Evolutionary conservation across 2,888 invertebrate species (phyloP), one percentile per base, ranked within the genome.

Genomic region (Parnassius mnemosyne): DNA sequence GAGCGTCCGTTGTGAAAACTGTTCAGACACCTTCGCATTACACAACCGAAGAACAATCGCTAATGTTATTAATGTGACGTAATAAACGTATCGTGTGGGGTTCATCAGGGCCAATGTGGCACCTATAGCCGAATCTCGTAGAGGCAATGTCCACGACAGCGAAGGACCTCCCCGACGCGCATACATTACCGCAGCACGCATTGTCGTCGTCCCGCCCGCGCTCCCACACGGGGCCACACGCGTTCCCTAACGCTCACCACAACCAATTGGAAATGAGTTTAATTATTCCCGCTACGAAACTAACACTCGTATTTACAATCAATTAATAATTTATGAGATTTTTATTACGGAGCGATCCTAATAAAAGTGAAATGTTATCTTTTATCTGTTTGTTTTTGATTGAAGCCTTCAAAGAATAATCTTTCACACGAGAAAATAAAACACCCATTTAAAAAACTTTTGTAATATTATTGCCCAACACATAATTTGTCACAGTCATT

Each of bases 141-240:
- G 72, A 74, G 71, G 73, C 76, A 72, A 73, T 71, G 73, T 75
- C 86, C 87, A 85, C 87, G 85, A 77, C 76, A 74, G 70, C 68
- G 70, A 73, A 71, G 81, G 89, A 89, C 90, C 89, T 89, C 90
- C 89, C 83, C 75, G 79, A 79, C 75, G 89, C 78, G 90, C 90
- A 91, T 89, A 89, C 81, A 91, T 91, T 90, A 90, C 76, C 73
- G 70, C 75, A 72, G 60, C 69, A 69, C 69, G 69, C 69, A 73
- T 67, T 72, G 72, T 72, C 73, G 68, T 65, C 59, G 67, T 52
- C 61, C 65, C 53, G 57, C 71, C 65, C 72, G 71, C 71, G 70
- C 72, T 69, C 20, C 66, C 75, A 71, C 81, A 44, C 51, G 82
- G 82, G 81, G 81, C 80, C 78, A 74, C 64, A 60, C 43, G 66